Percentiles rank a stretch among this genome's conserved stretches.
These are phyloP conservation scores for Rhineura floridana DNA, from an alignment of 2,113 vertebrate species.

Conservation along the genomic window DNA sequence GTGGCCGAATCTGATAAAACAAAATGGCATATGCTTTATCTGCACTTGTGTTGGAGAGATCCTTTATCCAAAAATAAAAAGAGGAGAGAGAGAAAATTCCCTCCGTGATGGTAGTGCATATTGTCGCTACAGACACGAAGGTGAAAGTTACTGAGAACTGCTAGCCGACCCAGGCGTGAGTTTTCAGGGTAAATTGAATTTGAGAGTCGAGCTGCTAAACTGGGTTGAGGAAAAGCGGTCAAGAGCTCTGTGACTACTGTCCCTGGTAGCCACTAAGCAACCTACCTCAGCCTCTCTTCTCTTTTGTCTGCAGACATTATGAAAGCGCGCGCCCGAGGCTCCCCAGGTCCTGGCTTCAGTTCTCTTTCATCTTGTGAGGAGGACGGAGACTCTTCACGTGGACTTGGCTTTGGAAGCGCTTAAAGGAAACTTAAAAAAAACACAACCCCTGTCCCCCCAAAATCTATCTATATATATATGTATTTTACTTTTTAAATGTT, in stretches of 20 bases:
- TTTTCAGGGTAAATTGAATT: constrained; percentile 74
- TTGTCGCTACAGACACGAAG: constrained; percentile 71
- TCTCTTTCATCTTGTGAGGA: constrained; percentile 77
- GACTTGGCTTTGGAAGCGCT: constrained; percentile 85
- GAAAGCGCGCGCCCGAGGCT: constrained; percentile 79
- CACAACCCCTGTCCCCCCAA: background rate
- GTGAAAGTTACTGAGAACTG: constrained; percentile 68
- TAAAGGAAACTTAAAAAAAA: constrained; percentile 71
- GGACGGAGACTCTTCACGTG: constrained; percentile 80
- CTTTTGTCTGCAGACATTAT: constrained; percentile 82
- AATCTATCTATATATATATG: constrained; percentile 39
- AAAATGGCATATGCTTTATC: constrained; percentile 59
- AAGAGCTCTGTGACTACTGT: constrained; percentile 74
- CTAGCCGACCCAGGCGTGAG: constrained; percentile 74
- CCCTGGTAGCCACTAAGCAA: constrained; percentile 75
- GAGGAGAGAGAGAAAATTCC: constrained; percentile 15
- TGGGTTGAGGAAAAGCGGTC: constrained; percentile 72
- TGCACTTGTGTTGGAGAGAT: constrained; percentile 65
- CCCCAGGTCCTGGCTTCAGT: constrained; percentile 76
- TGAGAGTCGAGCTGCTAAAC: constrained; percentile 78
- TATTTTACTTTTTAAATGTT: constrained; percentile 93
- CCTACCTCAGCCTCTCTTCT: constrained; percentile 87
- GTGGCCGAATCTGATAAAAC: constrained; percentile 53
- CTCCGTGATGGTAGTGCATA: constrained; percentile 68
- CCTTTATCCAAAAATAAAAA: constrained; percentile 51